Conservation (phyloP, 2,888 invertebrate species). For the Parasteatoda lunata region DNA sequence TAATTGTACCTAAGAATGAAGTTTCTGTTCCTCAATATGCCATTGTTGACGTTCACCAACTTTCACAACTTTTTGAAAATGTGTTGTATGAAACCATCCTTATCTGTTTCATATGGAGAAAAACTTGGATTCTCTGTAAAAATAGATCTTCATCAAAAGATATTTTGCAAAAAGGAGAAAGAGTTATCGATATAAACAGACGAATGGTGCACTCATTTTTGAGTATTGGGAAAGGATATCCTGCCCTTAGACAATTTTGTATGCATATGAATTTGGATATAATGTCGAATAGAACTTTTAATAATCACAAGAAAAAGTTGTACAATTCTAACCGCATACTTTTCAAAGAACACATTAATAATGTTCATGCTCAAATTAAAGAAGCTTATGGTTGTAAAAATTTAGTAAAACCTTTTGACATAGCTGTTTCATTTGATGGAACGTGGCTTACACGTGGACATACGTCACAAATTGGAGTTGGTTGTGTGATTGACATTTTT, state of each 20-base stretch:
- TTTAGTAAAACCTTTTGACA: not conserved
- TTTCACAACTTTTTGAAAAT: too few species aligned
- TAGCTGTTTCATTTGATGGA: constrained; percentile 16
- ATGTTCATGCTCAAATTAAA: constrained; percentile 1
- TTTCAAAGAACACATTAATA: not conserved
- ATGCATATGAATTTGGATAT: not conserved
- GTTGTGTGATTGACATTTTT: not conserved
- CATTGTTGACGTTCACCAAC: too few species aligned
- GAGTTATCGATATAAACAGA: not conserved
- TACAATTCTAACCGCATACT: not conserved
- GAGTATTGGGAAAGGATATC: not conserved
- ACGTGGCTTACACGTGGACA: constrained; percentile 6
- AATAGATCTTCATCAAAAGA: too few species aligned
- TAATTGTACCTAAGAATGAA: too few species aligned
- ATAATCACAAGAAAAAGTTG: not conserved
- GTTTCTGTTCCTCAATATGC: too few species aligned
- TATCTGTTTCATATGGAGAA: too few species aligned
- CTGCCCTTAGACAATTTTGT: not conserved
- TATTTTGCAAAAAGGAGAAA: not conserved
- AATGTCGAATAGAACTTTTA: not conserved
- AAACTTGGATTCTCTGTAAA: too few species aligned
- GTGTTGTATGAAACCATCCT: too few species aligned
- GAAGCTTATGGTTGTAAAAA: not conserved
- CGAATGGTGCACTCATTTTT: constrained; percentile 1
- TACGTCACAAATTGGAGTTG: not conserved